These are phyloP conservation scores for Heteromurus nitidus DNA, from an alignment of 2,888 invertebrate genomes.

Conservation along the genomic window DNA sequence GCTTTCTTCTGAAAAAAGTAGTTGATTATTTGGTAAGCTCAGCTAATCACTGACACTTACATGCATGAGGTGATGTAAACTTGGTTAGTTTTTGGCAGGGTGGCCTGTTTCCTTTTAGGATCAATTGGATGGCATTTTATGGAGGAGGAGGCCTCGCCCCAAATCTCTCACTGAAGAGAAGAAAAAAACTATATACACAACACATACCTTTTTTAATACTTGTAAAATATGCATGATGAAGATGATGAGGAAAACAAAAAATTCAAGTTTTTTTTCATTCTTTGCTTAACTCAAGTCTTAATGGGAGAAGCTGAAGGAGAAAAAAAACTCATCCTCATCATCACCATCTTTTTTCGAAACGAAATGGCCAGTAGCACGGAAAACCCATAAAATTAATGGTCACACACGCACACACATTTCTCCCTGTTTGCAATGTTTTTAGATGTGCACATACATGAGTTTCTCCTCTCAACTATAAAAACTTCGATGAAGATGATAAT, in stretches of 20 bases:
- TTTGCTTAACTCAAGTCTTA: background rate
- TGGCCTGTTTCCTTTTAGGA: slow-evolving; percentile 66
- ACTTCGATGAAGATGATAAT: background rate
- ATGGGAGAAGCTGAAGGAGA: slow-evolving; percentile 13
- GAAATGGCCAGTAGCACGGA: slow-evolving; percentile 69
- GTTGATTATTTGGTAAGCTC: slow-evolving; percentile 39
- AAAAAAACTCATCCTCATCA: background rate
- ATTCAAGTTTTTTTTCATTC: slow-evolving; percentile 23
- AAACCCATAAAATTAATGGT: slow-evolving; percentile 70
- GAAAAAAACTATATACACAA: too few species aligned
- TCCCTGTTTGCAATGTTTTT: too few species aligned
- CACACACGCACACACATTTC: slow-evolving; percentile 59
- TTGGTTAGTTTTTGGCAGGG: slow-evolving; percentile 60
- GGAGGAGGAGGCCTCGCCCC: slow-evolving; percentile 33
- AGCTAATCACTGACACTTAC: slow-evolving; percentile 66
- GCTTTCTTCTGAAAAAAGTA: slow-evolving; percentile 8
- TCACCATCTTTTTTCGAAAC: slow-evolving; percentile 9
- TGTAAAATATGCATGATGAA: slow-evolving; percentile 20
- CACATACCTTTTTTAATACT: slow-evolving; percentile 9
- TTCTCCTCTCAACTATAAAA: background rate
- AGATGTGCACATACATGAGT: background rate
- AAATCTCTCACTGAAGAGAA: slow-evolving; percentile 21
- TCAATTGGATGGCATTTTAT: slow-evolving; percentile 22
- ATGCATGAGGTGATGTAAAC: slow-evolving; percentile 60
- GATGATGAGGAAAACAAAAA: slow-evolving; percentile 21